phyloP scores from a whole-genome alignment of 1,140 invertebrate genomes.

The Lepidurus packardi region DNA sequence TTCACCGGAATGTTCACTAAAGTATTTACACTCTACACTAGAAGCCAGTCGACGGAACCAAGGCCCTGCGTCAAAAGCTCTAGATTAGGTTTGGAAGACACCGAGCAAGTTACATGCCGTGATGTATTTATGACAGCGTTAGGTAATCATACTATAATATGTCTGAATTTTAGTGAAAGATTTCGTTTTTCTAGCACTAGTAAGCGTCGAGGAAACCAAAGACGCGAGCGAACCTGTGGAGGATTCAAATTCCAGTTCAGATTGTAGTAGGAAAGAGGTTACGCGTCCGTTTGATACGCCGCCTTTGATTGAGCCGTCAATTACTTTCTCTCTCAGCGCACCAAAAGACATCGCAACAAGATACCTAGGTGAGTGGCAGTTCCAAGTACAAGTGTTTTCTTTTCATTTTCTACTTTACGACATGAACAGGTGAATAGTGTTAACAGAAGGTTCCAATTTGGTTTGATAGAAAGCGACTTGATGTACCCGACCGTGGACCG shows the following conservation, averaged over 20 bases:
- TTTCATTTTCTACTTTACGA: too few species aligned
- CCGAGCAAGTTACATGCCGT: not conserved
- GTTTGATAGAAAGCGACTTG: not conserved
- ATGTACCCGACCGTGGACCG: not conserved
- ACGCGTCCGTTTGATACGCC: not conserved
- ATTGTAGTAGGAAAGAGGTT: not conserved
- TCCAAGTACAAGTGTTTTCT: not conserved
- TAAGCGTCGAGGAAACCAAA: not conserved
- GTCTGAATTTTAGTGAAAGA: not conserved
- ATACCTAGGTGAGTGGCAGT: not conserved
- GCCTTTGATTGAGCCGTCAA: not conserved
- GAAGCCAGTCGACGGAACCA: too few species aligned
- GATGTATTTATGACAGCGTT: not conserved
- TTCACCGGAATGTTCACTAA: too few species aligned
- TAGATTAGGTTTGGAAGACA: not conserved
- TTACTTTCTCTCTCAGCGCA: not conserved
- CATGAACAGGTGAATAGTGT: too few species aligned
- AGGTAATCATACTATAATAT: not conserved
- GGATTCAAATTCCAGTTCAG: not conserved
- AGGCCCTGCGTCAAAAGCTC: not conserved
- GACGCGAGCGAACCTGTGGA: not conserved
- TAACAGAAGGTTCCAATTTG: not conserved
- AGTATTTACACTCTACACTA: too few species aligned
- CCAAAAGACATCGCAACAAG: not conserved
- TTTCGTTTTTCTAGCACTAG: not conserved